phyloP scores from a whole-genome alignment of 2,888 invertebrate genomes.

The Heteropelma amictum region DNA sequence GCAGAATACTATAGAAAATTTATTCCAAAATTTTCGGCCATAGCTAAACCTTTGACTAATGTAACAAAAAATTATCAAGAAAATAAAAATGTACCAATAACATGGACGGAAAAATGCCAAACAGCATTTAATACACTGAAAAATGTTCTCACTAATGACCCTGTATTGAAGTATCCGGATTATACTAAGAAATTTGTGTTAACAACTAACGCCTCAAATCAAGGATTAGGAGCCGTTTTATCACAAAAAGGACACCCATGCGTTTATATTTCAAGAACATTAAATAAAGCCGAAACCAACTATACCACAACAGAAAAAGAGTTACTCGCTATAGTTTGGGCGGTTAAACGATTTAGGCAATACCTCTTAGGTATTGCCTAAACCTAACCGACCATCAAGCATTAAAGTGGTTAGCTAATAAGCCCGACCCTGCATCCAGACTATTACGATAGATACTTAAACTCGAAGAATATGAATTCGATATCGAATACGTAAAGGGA shows the following conservation, averaged over 20 bases:
- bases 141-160: neutral
- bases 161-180: neutral
- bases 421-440: conserved; percentile 22
- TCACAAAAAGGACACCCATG: too few species aligned
- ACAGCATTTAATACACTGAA: neutral
- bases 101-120: neutral
- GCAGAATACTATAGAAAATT: neutral
- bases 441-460: conserved; percentile 55
- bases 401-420: conserved; percentile 63
- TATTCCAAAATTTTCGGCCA: neutral
- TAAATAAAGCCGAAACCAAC: neutral
- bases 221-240: neutral
- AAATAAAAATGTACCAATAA: neutral
- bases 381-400: conserved; percentile 66
- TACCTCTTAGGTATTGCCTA: conserved; percentile 60
- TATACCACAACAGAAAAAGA: neutral
- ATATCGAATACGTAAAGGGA: conserved; percentile 65
- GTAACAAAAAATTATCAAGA: neutral
- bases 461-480: conserved; percentile 64
- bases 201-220: neutral
- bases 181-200: neutral
- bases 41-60: neutral
- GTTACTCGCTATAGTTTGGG: neutral
- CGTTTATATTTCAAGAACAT: neutral
- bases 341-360: conserved; percentile 57